Base-by-base conservation (phyloP, 2,113 vertebrate species). In the Microtus ochrogaster region DNA sequence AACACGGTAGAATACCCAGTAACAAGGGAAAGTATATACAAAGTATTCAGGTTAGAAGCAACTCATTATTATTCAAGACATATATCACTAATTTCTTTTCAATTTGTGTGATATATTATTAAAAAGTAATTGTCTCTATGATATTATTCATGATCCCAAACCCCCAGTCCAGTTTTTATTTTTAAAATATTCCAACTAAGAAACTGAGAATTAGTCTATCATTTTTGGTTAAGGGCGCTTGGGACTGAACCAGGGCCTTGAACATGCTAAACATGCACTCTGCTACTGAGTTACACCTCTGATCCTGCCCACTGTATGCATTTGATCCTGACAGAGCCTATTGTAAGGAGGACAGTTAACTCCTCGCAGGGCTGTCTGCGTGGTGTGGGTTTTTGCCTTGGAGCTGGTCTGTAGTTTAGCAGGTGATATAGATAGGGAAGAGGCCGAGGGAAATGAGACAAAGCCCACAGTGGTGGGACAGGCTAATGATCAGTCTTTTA, bases 31-130 rank as follows among this genome's bases (percentile, higher is more conserved):
- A 1, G 55, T 21, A 96, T 94, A 41, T 70, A 92, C 26, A 94
- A 92, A 90, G 89, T 72, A 70, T 47, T 44, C 11, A 82, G 68
- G 92, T 94, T 47, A 90, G 52, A 74, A 68, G 66, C 86, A 52
- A 91, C 16, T 30, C 24, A 85, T 89, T 82, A 93, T 5, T 70
- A 94, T 49, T 91, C 84, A 94, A 92, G 70, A 89, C 52, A 93
- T 4, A 76, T 74, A 11, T 81, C 33, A 89, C 8, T 73, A 72
- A 22, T 58, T 86, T 87, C 79, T 70, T 52, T 86, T 10, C 4
- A 90, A 73, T 88, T 55, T 89, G 3, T 88, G 22, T 90, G 36
- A 72, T 68, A 7, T 61, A 28, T 82, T 79, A 90, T 63, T 86
- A 84, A 97, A 90, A 94, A 14, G 26, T 30, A 17, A 73, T 14